Conservation (phyloP, 2,888 invertebrate species). For the Alviniconcha strummeri region DNA sequence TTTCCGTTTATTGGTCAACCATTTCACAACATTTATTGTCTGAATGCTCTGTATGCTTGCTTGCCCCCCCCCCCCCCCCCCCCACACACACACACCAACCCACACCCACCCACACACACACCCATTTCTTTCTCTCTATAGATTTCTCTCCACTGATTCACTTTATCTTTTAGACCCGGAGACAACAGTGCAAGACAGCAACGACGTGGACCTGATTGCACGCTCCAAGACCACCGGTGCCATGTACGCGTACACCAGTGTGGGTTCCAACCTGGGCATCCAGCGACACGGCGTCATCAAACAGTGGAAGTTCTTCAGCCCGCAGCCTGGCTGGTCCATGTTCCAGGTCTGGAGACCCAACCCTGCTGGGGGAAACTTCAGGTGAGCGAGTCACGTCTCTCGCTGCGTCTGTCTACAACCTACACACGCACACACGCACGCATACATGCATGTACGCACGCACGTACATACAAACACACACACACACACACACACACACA, state of each 20-base stretch:
- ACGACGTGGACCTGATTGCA: not conserved
- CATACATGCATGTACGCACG: not conserved
- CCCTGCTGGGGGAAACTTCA: not conserved
- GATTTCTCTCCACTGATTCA: too few relatives aligned
- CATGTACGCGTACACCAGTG: not conserved
- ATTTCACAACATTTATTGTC: too few relatives aligned
- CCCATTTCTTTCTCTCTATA: too few relatives aligned
- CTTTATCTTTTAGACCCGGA: not conserved
- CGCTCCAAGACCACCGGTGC: not conserved
- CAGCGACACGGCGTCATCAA: not conserved
- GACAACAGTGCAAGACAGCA: slow-evolving; percentile 4
- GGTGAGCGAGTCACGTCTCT: not conserved
- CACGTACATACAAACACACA: too few relatives aligned
- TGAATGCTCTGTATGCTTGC: too few relatives aligned
- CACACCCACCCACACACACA: too few relatives aligned
- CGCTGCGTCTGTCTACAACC: too few relatives aligned
- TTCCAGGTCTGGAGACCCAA: slow-evolving; percentile 15
- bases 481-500: slow-evolving; percentile 3
- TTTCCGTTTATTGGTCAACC: too few relatives aligned
- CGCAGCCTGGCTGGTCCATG: not conserved
- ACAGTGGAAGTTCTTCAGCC: slow-evolving; percentile 15
- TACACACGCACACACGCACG: too few relatives aligned
- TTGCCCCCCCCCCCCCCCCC: too few relatives aligned
- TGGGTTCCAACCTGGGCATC: not conserved
- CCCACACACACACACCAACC: too few relatives aligned